Evolutionary conservation across 2,888 invertebrate species (phyloP).

Genomic region (Lasioglossum zephyrum): DNA sequence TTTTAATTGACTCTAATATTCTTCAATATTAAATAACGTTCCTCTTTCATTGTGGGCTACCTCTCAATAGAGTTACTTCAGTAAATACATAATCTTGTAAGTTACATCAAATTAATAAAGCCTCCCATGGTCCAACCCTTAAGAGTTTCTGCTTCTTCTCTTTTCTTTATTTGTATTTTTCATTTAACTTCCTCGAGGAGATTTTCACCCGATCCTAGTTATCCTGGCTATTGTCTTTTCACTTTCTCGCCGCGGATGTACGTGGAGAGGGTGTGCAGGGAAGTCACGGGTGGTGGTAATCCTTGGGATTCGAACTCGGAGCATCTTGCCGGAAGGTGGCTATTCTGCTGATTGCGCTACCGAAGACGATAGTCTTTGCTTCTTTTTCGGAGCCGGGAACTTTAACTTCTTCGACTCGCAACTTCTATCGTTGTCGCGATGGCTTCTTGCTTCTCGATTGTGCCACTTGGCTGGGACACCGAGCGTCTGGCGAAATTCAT

Average conservation of each 20-base stretch:
- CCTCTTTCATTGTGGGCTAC: not conserved
- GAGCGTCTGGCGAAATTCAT: not conserved
- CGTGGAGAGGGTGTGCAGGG: not conserved
- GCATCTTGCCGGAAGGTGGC: not conserved
- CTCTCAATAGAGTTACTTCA: not conserved
- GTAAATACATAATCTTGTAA: not conserved
- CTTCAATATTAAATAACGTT: not conserved
- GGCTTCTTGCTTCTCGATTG: not conserved
- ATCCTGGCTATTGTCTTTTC: constrained; percentile 4
- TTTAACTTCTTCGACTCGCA: not conserved
- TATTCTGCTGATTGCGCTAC: constrained; percentile 3
- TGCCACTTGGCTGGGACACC: not conserved
- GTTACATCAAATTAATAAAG: not conserved
- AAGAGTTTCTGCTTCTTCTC: not conserved
- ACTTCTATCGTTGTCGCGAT: not conserved
- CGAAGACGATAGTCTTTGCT: not conserved
- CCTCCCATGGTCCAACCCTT: not conserved
- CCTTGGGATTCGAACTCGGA: constrained; percentile 10
- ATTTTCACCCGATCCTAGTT: constrained; percentile 3
- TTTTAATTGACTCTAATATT: not conserved
- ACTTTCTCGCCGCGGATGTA: not conserved
- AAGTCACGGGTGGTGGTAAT: not conserved
- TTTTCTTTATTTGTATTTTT: not conserved
- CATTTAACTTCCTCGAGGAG: not conserved
- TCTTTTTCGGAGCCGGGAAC: not conserved